A percentile compares a stretch with the other conserved stretches of the same genome.
phyloP scores from a whole-genome alignment of 2,113 vertebrate genomes.

The Indicator maculatus region DNA sequence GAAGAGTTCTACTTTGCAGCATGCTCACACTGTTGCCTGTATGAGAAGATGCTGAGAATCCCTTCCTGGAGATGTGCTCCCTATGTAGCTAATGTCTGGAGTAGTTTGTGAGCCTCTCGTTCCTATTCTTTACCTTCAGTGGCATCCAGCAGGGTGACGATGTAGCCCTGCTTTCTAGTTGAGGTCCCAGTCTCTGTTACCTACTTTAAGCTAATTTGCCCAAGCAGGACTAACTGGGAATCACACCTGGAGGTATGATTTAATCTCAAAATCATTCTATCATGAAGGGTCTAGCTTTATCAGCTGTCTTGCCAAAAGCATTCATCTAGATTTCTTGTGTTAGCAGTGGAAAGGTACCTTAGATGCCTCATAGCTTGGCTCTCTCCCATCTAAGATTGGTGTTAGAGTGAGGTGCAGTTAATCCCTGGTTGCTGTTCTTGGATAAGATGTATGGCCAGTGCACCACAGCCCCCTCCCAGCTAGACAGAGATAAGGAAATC shows the following conservation, averaged over 20 bases:
- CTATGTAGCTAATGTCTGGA: not conserved
- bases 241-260: not conserved
- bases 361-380: not conserved
- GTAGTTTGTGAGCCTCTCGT: not conserved
- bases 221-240: not conserved
- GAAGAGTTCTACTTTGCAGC: not conserved
- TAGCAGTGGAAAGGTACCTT: not conserved
- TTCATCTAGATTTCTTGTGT: not conserved
- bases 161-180: not conserved
- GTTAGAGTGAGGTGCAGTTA: not conserved
- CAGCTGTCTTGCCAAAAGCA: not conserved
- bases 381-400: accelerated
- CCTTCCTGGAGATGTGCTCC: not conserved
- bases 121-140: not conserved
- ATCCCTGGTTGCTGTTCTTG: not conserved
- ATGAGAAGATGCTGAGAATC: not conserved
- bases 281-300: not conserved
- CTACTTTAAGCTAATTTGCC: not conserved
- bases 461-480: not conserved
- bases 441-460: not conserved
- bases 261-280: not conserved
- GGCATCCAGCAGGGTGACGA: not conserved
- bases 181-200: not conserved
- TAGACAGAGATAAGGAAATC: not conserved
- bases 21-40: not conserved